These are phyloP conservation scores for Micronycteris hirsuta DNA, from an alignment of 2,113 vertebrate genomes.

Conservation along the genomic window DNA sequence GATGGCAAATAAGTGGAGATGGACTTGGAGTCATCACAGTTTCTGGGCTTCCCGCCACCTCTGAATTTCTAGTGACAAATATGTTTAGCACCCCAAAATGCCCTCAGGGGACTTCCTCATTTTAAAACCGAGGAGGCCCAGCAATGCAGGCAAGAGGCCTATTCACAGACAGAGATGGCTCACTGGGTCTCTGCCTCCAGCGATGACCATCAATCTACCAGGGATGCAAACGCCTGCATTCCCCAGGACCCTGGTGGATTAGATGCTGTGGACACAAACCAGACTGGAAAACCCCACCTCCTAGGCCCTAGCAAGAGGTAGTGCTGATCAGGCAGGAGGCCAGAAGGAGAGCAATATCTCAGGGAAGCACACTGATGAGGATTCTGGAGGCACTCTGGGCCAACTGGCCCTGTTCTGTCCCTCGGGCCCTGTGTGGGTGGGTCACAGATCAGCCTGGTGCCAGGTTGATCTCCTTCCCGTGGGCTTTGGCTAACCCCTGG, in stretches of 20 bases:
- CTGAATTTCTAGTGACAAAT: neutral
- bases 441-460: fast-evolving
- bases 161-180: fast-evolving
- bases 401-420: neutral
- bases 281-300: neutral
- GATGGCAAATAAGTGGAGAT: neutral
- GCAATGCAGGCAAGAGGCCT: neutral
- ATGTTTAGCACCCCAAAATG: neutral
- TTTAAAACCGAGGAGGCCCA: neutral
- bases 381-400: neutral
- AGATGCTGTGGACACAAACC: neutral
- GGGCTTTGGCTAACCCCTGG: neutral
- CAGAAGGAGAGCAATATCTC: fast-evolving
- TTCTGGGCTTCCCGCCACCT: neutral
- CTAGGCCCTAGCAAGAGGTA: fast-evolving
- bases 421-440: neutral
- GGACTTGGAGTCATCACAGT: fast-evolving
- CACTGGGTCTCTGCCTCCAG: neutral
- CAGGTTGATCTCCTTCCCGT: neutral
- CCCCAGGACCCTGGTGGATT: fast-evolving
- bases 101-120: neutral
- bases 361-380: fast-evolving
- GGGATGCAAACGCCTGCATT: fast-evolving
- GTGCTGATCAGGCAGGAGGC: fast-evolving
- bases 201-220: fast-evolving